These are phyloP conservation scores for Tamandua tetradactyla DNA, from an alignment of 2,797 vertebrate genomes.

Conservation along the genomic window DNA sequence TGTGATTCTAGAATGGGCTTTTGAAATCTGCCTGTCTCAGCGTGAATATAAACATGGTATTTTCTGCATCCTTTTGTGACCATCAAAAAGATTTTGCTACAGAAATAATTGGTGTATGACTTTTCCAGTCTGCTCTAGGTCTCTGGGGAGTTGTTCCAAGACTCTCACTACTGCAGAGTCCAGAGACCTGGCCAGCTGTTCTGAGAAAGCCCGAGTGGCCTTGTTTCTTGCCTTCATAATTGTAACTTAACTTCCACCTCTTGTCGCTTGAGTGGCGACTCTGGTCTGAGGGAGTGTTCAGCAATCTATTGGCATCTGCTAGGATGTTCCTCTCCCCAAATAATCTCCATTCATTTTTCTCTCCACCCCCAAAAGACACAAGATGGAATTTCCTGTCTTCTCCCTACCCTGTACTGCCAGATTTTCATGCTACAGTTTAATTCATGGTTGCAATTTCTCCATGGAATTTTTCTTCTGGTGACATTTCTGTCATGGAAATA, in stretches of 20 bases:
- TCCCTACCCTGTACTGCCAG: background rate
- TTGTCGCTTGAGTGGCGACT: background rate
- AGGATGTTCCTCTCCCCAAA: background rate
- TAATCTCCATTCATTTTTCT: background rate
- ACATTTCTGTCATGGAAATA: conserved; percentile 82
- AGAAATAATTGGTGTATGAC: background rate
- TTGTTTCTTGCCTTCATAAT: conserved; percentile 26
- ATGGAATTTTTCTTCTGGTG: conserved; percentile 75
- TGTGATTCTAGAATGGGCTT: conserved; percentile 49
- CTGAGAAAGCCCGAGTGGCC: background rate
- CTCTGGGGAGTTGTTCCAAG: background rate
- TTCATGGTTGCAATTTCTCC: conserved; percentile 66
- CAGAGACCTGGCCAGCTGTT: background rate
- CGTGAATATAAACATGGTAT: background rate
- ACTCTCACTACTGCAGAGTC: background rate
- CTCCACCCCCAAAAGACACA: background rate
- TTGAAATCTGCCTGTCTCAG: conserved; percentile 56
- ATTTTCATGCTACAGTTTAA: conserved; percentile 55
- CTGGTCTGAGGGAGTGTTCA: background rate
- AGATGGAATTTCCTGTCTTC: background rate
- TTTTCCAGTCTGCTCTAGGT: background rate
- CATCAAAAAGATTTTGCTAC: background rate
- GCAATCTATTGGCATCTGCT: background rate
- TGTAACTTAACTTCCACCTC: background rate
- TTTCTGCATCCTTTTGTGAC: conserved; percentile 32